phyloP scores from a whole-genome alignment of 2,797 vertebrate species.

The Sebastes variabilis region DNA sequence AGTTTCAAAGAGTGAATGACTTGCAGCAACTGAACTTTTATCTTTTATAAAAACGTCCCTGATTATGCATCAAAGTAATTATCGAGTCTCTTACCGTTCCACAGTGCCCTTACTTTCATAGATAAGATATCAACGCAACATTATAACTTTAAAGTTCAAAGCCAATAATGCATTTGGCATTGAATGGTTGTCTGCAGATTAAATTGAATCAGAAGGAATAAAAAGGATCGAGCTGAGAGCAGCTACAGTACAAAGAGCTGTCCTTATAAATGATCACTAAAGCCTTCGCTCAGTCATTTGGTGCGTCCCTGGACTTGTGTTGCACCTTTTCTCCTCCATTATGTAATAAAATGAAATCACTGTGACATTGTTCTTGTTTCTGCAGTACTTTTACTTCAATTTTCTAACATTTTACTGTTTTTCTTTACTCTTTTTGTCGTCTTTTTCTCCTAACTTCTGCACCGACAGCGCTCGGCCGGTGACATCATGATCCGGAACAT shows the following conservation, averaged over 20 bases:
- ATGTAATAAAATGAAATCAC: constrained; percentile 37
- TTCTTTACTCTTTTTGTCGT: background rate
- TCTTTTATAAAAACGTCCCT: constrained; percentile 55
- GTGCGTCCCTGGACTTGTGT: constrained; percentile 29
- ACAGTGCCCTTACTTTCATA: constrained; percentile 41
- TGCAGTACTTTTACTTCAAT: constrained; percentile 24
- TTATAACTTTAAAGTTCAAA: constrained; percentile 62
- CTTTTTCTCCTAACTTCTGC: constrained; percentile 38
- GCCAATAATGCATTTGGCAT: constrained; percentile 52
- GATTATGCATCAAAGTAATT: constrained; percentile 68
- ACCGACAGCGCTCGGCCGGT: constrained; percentile 91
- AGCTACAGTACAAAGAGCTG: constrained; percentile 33
- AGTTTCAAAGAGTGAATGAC: constrained; percentile 51
- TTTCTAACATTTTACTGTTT: background rate
- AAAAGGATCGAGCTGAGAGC: constrained; percentile 53
- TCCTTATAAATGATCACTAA: constrained; percentile 32
- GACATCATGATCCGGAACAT: constrained; percentile 99
- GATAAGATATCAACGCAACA: constrained; percentile 57
- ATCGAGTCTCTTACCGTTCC: constrained; percentile 41
- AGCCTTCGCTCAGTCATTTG: constrained; percentile 33
- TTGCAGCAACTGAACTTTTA: constrained; percentile 45
- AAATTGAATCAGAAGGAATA: constrained; percentile 52
- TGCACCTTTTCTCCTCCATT: constrained; percentile 1
- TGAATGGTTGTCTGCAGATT: constrained; percentile 48
- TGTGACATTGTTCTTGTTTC: constrained; percentile 13